Conservation (phyloP, 2,797 vertebrate species). For the Ctenopoma kingsleyae region DNA sequence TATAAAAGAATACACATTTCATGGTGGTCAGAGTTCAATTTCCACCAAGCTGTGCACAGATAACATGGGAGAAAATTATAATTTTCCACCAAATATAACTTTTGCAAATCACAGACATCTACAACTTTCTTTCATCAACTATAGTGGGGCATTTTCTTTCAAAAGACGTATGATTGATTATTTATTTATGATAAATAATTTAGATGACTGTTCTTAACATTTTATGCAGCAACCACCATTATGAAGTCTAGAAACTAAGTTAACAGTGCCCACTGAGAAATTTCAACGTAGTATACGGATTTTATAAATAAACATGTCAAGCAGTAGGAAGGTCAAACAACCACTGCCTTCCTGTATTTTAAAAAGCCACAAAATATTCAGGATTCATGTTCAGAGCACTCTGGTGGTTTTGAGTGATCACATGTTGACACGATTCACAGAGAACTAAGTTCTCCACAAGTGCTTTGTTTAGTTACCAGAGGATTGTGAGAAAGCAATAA, state of each 20-base stretch:
- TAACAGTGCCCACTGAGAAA: conserved; percentile 39
- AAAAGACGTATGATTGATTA: conserved; percentile 19
- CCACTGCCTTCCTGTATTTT: conserved; percentile 61
- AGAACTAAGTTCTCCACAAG: conserved; percentile 46
- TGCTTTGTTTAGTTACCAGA: conserved; percentile 43
- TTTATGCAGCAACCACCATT: conserved; percentile 26
- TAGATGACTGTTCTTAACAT: conserved; percentile 1
- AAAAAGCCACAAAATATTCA: conserved; percentile 60
- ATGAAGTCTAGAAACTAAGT: conserved; percentile 43
- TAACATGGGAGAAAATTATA: neutral
- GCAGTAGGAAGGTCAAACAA: conserved; percentile 64
- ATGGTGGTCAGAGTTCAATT: conserved; percentile 19
- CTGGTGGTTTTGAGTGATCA: conserved; percentile 61
- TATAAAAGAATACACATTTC: neutral
- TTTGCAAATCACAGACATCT: conserved; percentile 4
- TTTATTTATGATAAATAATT: conserved; percentile 37
- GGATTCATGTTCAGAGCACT: conserved; percentile 48
- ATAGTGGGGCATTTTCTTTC: neutral
- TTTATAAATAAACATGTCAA: conserved; percentile 71
- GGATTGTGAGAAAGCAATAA: conserved; percentile 54
- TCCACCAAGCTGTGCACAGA: neutral
- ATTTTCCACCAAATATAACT: conserved; percentile 8
- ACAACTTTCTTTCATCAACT: conserved; percentile 1
- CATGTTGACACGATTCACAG: conserved; percentile 64
- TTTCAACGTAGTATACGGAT: conserved; percentile 44